Base-by-base conservation (phyloP, 2,888 invertebrate species). In the Piscicola geometra region DNA sequence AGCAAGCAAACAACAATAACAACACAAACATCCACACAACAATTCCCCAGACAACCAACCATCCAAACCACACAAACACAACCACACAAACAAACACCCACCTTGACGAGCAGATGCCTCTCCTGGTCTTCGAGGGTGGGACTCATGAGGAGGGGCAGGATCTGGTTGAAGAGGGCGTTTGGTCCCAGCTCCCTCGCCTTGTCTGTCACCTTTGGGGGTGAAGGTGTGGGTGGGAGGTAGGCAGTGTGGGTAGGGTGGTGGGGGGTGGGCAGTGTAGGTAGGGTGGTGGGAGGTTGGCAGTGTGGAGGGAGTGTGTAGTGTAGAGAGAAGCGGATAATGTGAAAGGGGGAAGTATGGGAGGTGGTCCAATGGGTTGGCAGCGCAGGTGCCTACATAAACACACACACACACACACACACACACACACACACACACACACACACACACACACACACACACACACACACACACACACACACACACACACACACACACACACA, bases 101-200 rank as follows among this genome's bases (percentile, higher is more conserved):
- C 78, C 89, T 99, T 99, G 12, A 99, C 99, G 75, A 99, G 89
- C 82, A 99, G 89, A 89, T 99, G 99, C 35, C 99, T 90, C 85
- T 99, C 99, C 86, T 99, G 99, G 86, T 99, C 99, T 86, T 99
- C 99, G 21, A 99, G 88, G 0, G 99, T 99, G 0, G 99, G 99
- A 50, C 97, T 97, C 99, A 99, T 99, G n/a, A 99, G 90, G 77
- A 99, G 88, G 0, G 99, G 99, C 73, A 99, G 87, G 82, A 99
- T 99, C 87, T 99, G 99, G 87, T 99, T 99, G 85, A 99, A 99
- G 0, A 99, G 88, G 0, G 99, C 95, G 0, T 98, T 99, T 0
- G 99, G 99, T 0, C 99, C 99, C 82, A 98, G 96, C 85, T 97
- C 96, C 67, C 99, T 89, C 0, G 99, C 97, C 82, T 99, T 99